Percentiles rank a stretch among this genome's conserved stretches.
Conservation (phyloP, 2,888 invertebrate genomes). For the Acrobeloides nanus region DNA sequence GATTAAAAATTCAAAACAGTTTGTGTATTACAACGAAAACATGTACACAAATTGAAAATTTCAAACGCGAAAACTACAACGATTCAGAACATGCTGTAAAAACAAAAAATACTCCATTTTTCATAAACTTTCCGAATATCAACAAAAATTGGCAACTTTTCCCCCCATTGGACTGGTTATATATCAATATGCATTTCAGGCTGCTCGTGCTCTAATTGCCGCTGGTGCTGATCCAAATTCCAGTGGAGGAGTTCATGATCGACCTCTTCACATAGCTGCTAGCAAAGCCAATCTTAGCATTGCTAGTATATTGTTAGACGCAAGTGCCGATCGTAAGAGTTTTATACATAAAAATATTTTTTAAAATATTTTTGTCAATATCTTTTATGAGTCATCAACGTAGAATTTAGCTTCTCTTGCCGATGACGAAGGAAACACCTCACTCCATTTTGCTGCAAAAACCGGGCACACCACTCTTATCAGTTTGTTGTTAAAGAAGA, state of each 20-base stretch:
- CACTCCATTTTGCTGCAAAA: slow-evolving; percentile 57
- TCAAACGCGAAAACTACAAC: too few species aligned
- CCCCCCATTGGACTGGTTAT: not conserved
- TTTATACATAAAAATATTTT: slow-evolving; percentile 7
- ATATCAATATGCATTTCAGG: slow-evolving; percentile 36
- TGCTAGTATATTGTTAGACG: slow-evolving; percentile 55
- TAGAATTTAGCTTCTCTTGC: slow-evolving; percentile 53
- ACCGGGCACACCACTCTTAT: slow-evolving; percentile 55
- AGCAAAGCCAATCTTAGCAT: slow-evolving; percentile 54
- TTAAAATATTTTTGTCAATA: slow-evolving; percentile 9
- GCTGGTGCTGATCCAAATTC: slow-evolving; percentile 56
- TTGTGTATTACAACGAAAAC: too few species aligned
- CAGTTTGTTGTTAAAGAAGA: slow-evolving; percentile 52
- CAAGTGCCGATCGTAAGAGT: slow-evolving; percentile 54
- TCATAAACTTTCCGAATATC: too few species aligned
- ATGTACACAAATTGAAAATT: too few species aligned
- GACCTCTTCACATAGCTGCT: slow-evolving; percentile 57
- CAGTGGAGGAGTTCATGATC: slow-evolving; percentile 56
- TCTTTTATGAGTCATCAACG: not conserved
- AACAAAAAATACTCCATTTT: too few species aligned
- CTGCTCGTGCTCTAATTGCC: slow-evolving; percentile 53
- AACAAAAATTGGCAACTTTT: too few species aligned
- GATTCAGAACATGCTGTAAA: too few species aligned
- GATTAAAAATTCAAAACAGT: too few species aligned
- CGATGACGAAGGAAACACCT: slow-evolving; percentile 58